Percentiles rank a stretch among this genome's conserved stretches.
Evolutionary conservation across 2,113 vertebrate genomes (phyloP).

Genomic region (Microcebus griseorufus): DNA sequence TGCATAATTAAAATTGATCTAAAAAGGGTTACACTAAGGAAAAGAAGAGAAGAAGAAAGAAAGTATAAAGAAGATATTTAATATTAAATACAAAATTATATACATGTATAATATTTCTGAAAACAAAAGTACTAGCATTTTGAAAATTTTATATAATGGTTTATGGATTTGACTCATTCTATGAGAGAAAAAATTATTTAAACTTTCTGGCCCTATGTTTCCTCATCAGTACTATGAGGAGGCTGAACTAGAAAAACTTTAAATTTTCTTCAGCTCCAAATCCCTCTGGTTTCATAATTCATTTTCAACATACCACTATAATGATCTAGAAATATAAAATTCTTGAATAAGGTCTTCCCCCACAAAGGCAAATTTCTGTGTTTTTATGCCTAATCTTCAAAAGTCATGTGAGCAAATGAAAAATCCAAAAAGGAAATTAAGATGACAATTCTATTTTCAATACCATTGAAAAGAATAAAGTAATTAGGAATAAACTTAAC

Average conservation of each 20-base stretch:
- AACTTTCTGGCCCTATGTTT: background rate
- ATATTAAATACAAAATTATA: background rate
- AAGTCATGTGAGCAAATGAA: background rate
- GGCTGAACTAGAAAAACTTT: background rate
- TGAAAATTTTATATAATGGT: background rate
- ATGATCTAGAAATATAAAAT: background rate
- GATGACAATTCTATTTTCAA: background rate
- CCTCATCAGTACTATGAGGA: background rate
- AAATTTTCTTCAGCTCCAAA: background rate
- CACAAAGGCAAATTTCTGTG: background rate
- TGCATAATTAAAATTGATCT: no score
- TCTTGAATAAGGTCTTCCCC: background rate
- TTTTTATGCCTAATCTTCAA: background rate
- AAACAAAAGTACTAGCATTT: background rate
- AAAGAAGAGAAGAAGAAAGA: background rate
- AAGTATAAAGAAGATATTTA: background rate
- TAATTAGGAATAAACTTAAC: background rate
- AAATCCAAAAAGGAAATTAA: background rate
- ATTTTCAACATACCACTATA: background rate
- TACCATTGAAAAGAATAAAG: background rate
- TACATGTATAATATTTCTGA: background rate
- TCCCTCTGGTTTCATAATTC: background rate
- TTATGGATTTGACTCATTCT: background rate
- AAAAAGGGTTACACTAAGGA: background rate
- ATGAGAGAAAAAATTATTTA: background rate